Conservation (phyloP, 2,113 vertebrate genomes). For the Oreochromis spilurus region DNA sequence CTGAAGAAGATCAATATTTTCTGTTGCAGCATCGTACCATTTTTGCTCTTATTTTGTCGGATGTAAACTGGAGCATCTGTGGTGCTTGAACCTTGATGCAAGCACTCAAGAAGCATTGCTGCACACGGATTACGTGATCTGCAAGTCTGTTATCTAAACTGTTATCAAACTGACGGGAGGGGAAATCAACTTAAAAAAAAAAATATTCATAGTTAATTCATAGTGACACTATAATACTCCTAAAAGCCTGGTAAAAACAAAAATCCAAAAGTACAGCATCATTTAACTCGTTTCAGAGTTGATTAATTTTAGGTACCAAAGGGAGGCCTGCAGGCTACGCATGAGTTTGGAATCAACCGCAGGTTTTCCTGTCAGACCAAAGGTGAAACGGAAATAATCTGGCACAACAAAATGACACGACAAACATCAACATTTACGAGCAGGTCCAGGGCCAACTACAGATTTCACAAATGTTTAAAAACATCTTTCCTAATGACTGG, state of each 20-base stretch:
- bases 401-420: background rate
- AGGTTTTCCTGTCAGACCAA: background rate
- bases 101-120: background rate
- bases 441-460: constrained; percentile 7
- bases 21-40: background rate
- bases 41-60: background rate
- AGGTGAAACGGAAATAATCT: constrained; percentile 2
- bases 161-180: background rate
- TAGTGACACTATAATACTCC: background rate
- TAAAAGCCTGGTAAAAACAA: background rate
- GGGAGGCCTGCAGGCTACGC: background rate
- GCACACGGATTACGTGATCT: constrained; percentile 1
- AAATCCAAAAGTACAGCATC: background rate
- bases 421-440: background rate
- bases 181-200: background rate
- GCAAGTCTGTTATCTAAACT: constrained; percentile 9
- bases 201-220: background rate
- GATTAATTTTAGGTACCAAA: background rate
- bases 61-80: constrained; percentile 8
- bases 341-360: background rate
- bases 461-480: constrained; percentile 50
- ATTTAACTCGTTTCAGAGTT: background rate
- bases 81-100: background rate
- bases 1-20: constrained; percentile 13
- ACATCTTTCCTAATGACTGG: constrained; percentile 41